Conservation (phyloP, 1,140 invertebrate genomes). For the Kradibia gibbosae region DNA sequence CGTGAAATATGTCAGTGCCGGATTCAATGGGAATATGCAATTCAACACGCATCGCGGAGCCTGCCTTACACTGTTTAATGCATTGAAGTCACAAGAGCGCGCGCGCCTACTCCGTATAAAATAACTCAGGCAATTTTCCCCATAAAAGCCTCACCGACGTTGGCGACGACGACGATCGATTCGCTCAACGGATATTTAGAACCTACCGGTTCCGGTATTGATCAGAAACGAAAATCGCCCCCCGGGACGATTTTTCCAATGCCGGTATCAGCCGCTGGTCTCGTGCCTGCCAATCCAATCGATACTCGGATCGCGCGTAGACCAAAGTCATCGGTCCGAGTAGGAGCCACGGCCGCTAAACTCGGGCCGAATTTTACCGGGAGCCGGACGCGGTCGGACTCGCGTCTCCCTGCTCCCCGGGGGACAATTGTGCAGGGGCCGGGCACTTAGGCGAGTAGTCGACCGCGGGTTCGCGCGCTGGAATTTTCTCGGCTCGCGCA, state of each 20-base stretch:
- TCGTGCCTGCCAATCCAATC: too few relatives aligned
- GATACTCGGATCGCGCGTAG: too few relatives aligned
- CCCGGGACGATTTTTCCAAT: too few relatives aligned
- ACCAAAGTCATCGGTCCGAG: too few relatives aligned
- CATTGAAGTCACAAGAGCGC: not conserved
- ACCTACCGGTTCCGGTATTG: not conserved
- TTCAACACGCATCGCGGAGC: not conserved
- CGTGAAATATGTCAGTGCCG: not conserved
- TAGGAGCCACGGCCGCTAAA: not conserved
- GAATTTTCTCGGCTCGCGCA: not conserved
- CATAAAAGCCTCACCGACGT: not conserved
- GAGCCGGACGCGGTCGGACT: too few relatives aligned
- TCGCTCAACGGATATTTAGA: not conserved
- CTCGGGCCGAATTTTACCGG: too few relatives aligned
- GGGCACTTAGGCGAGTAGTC: not conserved
- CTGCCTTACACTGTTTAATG: not conserved
- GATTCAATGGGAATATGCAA: not conserved
- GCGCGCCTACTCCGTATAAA: not conserved
- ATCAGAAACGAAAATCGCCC: not conserved
- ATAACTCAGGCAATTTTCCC: not conserved
- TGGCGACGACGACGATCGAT: not conserved
- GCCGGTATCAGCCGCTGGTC: too few relatives aligned
- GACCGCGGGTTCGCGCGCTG: not conserved
- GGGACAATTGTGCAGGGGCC: not conserved
- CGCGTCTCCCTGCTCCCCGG: not conserved